Conservation (phyloP, 1,140 invertebrate species). For the Drosophila erecta region DNA sequence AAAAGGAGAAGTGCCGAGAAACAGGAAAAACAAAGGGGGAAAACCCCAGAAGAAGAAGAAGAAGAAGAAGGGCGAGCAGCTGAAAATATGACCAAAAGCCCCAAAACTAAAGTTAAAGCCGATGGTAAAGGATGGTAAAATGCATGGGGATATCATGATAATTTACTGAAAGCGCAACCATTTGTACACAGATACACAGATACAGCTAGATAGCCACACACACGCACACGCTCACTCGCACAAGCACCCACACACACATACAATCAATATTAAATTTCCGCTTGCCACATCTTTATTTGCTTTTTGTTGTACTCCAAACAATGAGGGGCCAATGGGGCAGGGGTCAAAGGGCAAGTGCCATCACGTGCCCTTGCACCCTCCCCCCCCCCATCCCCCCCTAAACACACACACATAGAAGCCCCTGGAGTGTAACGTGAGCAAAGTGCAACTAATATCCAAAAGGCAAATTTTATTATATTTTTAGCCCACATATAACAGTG, state of each 20-base stretch:
- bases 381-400: background rate
- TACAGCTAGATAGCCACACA: conserved; percentile 4
- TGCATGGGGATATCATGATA: conserved; percentile 66
- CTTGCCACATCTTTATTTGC: conserved; percentile 79
- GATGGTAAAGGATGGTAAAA: conserved; percentile 8
- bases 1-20: conserved; percentile 21
- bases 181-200: conserved; percentile 60
- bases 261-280: conserved; percentile 81
- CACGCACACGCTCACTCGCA: conserved; percentile 15
- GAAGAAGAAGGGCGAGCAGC: conserved; percentile 15
- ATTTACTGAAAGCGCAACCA: conserved; percentile 79
- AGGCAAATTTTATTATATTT: conserved; percentile 77
- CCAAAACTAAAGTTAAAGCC: conserved; percentile 73
- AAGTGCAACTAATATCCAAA: conserved; percentile 79
- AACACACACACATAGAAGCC: background rate
- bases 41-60: background rate
- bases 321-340: background rate
- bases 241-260: conserved; percentile 39
- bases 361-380: background rate
- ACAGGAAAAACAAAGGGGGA: conserved; percentile 9
- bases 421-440: conserved; percentile 61
- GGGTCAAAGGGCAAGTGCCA: conserved; percentile 34
- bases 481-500: conserved; percentile 43
- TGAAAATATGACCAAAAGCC: conserved; percentile 74
- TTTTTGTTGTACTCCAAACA: conserved; percentile 56